These are phyloP conservation scores for Paelopatides confundens DNA, from an alignment of 53 echinoderm and acorn worm genomes.

Conservation along the genomic window DNA sequence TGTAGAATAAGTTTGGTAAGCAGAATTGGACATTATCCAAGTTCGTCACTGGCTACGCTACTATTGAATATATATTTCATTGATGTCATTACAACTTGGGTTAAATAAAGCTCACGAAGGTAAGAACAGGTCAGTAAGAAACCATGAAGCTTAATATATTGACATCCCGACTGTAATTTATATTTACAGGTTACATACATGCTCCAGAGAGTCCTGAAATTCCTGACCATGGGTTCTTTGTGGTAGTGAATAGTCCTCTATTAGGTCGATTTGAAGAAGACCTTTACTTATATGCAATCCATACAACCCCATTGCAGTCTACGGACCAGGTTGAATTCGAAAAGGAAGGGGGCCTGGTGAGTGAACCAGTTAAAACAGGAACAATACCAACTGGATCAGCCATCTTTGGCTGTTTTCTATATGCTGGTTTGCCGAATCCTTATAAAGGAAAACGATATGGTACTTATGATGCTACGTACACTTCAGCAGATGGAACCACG, in stretches of 20 bases:
- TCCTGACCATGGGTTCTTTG: neutral
- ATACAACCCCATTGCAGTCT: neutral
- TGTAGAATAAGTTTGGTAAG: too few relatives aligned
- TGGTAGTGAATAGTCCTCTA: neutral
- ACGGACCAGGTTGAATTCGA: neutral
- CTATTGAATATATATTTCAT: too few relatives aligned
- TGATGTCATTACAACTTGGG: too few relatives aligned
- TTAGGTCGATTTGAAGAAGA: neutral
- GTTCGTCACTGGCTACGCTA: too few relatives aligned
- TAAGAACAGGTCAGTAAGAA: too few relatives aligned
- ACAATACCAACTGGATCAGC: neutral
- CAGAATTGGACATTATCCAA: too few relatives aligned
- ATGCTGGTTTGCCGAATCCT: neutral
- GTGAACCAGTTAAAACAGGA: neutral
- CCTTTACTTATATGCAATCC: neutral
- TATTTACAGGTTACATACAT: too few relatives aligned
- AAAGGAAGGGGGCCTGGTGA: neutral
- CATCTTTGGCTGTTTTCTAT: neutral
- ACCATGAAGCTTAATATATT: too few relatives aligned
- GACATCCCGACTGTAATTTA: too few relatives aligned
- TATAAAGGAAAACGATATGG: conserved; percentile 11
- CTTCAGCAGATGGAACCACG: neutral
- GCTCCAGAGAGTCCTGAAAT: too few relatives aligned
- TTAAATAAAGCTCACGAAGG: too few relatives aligned
- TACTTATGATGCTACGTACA: neutral